Evolutionary conservation across 2,797 vertebrate genomes (phyloP).

Genomic region (Acanthurus lineatus): DNA sequence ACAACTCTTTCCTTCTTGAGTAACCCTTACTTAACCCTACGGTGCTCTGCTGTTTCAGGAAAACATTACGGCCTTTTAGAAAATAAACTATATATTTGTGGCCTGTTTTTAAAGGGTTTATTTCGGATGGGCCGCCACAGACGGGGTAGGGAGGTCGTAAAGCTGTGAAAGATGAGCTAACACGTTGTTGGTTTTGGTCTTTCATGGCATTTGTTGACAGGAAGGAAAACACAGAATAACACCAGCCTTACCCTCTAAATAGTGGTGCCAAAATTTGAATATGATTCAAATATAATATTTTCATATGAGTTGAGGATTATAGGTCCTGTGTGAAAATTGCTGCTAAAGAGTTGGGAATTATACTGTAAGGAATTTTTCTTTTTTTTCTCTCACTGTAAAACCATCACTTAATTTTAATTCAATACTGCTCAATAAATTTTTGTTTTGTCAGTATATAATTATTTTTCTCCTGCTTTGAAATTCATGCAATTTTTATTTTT

Average conservation of each 20-base stretch:
- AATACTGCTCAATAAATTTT: slow-evolving; percentile 32
- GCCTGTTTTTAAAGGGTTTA: not conserved
- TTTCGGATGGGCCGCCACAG: not conserved
- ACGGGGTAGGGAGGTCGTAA: slow-evolving; percentile 3
- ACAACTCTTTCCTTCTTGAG: not conserved
- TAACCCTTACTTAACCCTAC: not conserved
- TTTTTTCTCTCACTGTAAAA: not conserved
- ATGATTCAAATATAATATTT: not conserved
- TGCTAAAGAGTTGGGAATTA: slow-evolving; percentile 18
- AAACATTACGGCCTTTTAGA: not conserved
- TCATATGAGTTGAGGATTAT: not conserved
- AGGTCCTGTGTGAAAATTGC: not conserved
- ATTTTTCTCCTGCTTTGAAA: slow-evolving; percentile 13
- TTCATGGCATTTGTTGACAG: slow-evolving; percentile 10
- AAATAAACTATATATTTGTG: slow-evolving; percentile 1
- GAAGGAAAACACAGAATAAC: not conserved
- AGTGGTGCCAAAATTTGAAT: not conserved
- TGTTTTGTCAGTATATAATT: slow-evolving; percentile 43
- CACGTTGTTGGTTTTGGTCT: not conserved
- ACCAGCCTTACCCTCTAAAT: not conserved
- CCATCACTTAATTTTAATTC: slow-evolving; percentile 19
- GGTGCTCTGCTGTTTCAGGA: not conserved
- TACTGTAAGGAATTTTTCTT: not conserved
- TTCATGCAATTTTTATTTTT: not conserved
- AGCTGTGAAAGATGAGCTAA: not conserved